Evolutionary conservation across 2,113 vertebrate species (phyloP).

Genomic region (Beaufortia kweichowensis): DNA sequence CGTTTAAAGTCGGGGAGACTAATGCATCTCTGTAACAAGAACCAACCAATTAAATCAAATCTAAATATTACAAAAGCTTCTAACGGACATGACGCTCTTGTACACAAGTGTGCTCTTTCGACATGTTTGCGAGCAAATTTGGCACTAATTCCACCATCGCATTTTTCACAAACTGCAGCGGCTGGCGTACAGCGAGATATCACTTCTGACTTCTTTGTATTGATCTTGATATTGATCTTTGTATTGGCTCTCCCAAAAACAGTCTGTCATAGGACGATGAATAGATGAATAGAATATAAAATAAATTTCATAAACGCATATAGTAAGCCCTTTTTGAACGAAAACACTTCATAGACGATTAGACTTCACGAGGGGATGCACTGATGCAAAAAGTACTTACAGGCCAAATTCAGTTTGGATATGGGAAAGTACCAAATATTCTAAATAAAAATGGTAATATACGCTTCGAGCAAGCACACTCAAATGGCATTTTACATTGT

Average conservation of each 20-base stretch:
- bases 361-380: constrained; percentile 13
- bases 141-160: constrained; percentile 68
- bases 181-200: constrained; percentile 69
- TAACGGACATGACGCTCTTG: constrained; percentile 17
- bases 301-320: constrained; percentile 60
- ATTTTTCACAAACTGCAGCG: constrained; percentile 28
- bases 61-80: constrained; percentile 32
- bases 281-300: constrained; percentile 63
- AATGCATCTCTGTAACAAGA: constrained; percentile 5
- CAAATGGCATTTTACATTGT: constrained; percentile 56
- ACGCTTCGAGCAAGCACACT: constrained; percentile 47
- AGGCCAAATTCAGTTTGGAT: background rate
- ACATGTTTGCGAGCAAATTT: constrained; percentile 67
- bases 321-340: constrained; percentile 74
- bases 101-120: constrained; percentile 61
- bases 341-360: constrained; percentile 56
- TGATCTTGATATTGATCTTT: constrained; percentile 74
- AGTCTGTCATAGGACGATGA: constrained; percentile 55
- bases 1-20: background rate
- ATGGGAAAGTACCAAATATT: constrained; percentile 2
- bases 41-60: constrained; percentile 4
- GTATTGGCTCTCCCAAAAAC: constrained; percentile 60
- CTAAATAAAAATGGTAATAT: background rate
- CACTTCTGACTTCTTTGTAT: constrained; percentile 71
- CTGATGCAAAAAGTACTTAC: background rate